Percentiles rank a stretch among this genome's conserved stretches.
These are phyloP conservation scores for Drosophila arizonae DNA, from an alignment of 1,140 invertebrate species.

Conservation along the genomic window DNA sequence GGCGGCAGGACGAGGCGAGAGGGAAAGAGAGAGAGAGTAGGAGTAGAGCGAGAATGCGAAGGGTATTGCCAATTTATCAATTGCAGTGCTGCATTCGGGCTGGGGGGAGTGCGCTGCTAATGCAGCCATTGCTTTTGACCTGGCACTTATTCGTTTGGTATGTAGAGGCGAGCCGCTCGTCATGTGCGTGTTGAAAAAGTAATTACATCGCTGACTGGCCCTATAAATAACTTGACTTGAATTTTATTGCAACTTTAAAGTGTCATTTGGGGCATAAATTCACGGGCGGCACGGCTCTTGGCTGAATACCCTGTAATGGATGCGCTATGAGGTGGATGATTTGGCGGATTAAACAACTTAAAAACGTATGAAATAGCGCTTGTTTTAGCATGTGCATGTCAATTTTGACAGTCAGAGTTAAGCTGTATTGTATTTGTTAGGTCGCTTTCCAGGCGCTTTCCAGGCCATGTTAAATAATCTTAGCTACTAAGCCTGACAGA, in stretches of 20 bases:
- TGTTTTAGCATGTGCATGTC: no score
- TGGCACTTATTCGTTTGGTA: conserved; percentile 1
- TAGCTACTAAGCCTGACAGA: no score
- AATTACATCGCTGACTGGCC: conserved; percentile 72
- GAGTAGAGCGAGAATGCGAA: neutral
- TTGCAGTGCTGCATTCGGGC: no score
- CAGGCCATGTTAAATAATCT: no score
- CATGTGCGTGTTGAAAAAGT: conserved; percentile 77
- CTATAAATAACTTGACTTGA: conserved; percentile 66
- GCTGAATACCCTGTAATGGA: no score
- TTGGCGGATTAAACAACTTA: no score
- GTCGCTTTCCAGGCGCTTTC: no score
- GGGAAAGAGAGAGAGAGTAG: neutral
- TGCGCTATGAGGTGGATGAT: no score
- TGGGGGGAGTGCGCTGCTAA: conserved; percentile 33
- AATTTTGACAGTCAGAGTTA: no score
- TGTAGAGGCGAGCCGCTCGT: conserved; percentile 32
- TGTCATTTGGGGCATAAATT: conserved; percentile 74
- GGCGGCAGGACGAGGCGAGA: conserved; percentile 6
- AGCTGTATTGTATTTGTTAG: no score
- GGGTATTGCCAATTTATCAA: neutral
- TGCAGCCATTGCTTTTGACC: conserved; percentile 71
- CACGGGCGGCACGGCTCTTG: conserved; percentile 7
- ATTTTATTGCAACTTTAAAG: conserved; percentile 78
- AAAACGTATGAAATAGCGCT: no score